Conservation (phyloP, 1,140 invertebrate species). For the Frieseomelitta varia region DNA sequence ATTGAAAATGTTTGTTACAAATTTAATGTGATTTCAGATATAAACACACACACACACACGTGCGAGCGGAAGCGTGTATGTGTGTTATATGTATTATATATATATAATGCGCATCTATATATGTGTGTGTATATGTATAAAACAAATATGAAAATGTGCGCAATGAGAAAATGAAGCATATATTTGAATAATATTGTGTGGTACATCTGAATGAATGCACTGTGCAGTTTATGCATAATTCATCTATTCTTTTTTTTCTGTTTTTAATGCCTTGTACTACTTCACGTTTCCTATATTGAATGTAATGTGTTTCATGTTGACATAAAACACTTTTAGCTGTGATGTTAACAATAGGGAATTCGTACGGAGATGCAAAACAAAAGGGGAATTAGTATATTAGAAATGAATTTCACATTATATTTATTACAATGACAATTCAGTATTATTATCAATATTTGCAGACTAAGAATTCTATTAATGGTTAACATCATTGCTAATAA, state of each 20-base stretch:
- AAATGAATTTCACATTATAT: conserved; percentile 47
- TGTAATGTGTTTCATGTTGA: conserved; percentile 50
- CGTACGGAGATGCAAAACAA: conserved; percentile 23
- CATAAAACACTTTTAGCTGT: conserved; percentile 52
- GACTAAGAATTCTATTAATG: conserved; percentile 40
- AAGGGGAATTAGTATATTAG: conserved; percentile 29
- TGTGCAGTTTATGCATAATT: conserved; percentile 19
- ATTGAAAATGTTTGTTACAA: not conserved
- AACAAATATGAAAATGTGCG: not conserved
- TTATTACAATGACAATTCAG: conserved; percentile 56
- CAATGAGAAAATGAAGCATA: not conserved
- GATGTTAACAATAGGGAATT: conserved; percentile 60
- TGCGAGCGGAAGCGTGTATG: too few species aligned
- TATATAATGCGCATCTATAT: not conserved
- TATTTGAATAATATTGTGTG: conserved; percentile 8
- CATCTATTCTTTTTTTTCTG: not conserved
- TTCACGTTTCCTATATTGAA: conserved; percentile 53
- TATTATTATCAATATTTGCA: conserved; percentile 50
- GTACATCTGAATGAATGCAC: conserved; percentile 30
- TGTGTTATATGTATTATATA: too few species aligned
- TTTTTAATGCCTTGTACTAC: conserved; percentile 51
- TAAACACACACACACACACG: not conserved
- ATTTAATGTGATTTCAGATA: not conserved
- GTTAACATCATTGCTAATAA: conserved; percentile 45
- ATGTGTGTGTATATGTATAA: not conserved